phyloP scores from a whole-genome alignment of 2,888 invertebrate genomes.

The Ganaspis brasiliensis region DNA sequence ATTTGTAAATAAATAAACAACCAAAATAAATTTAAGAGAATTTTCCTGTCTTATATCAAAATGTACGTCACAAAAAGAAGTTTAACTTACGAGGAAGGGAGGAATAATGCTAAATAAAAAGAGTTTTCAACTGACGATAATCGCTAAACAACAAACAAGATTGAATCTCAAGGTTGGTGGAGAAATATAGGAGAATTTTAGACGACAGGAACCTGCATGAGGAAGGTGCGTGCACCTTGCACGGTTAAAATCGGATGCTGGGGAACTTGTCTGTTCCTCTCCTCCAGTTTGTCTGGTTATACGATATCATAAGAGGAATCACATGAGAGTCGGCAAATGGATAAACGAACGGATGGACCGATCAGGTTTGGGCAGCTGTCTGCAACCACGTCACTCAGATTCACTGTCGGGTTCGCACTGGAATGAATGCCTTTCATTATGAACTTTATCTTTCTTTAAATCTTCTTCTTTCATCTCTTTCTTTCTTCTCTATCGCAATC shows the following conservation, averaged over 20 bases:
- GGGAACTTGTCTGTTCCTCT: constrained; percentile 54
- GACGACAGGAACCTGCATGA: background rate
- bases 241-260: constrained; percentile 48
- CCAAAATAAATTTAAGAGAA: no score
- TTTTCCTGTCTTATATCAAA: no score
- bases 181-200: background rate
- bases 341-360: constrained; percentile 72
- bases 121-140: no score
- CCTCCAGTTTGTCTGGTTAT: constrained; percentile 75
- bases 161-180: background rate
- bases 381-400: constrained; percentile 79
- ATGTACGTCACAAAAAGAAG: no score
- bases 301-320: constrained; percentile 78
- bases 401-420: constrained; percentile 75
- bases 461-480: constrained; percentile 60
- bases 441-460: constrained; percentile 76
- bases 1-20: no score
- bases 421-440: constrained; percentile 80
- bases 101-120: no score
- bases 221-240: constrained; percentile 60
- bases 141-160: no score
- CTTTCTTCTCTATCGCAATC: constrained; percentile 45
- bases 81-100: no score
- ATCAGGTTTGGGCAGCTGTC: constrained; percentile 80
- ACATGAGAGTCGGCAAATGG: constrained; percentile 69